A percentile compares a stretch with the other conserved stretches of the same genome.
phyloP scores from a whole-genome alignment of 2,888 invertebrate genomes.

The Drosophila aldrichi region DNA sequence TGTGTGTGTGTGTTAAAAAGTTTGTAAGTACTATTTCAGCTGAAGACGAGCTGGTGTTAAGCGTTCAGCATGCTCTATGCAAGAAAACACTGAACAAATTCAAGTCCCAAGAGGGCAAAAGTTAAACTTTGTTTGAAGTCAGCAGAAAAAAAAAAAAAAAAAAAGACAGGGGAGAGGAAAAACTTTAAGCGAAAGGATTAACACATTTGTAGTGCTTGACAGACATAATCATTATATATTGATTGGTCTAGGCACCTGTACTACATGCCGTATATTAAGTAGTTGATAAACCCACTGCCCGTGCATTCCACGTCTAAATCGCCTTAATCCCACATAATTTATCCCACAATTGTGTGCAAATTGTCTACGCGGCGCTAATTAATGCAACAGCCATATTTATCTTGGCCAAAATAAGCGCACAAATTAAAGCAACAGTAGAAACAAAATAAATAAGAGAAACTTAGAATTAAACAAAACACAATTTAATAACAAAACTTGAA shows the following conservation, averaged over 20 bases:
- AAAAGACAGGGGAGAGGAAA: background rate
- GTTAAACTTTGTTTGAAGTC: background rate
- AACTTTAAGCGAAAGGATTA: background rate
- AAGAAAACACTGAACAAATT: background rate
- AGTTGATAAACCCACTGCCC: background rate
- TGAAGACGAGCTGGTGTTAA: slow-evolving; percentile 25
- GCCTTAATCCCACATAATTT: slow-evolving; percentile 11
- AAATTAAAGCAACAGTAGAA: slow-evolving; percentile 8
- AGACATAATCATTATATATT: background rate
- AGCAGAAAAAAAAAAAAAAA: background rate
- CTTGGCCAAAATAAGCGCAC: slow-evolving; percentile 5
- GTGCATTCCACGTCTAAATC: background rate
- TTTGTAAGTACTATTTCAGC: slow-evolving; percentile 32
- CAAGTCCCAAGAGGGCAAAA: background rate
- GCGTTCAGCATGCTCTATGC: background rate
- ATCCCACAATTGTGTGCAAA: slow-evolving; percentile 9
- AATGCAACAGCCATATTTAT: slow-evolving; percentile 4
- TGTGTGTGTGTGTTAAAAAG: slow-evolving; percentile 24
- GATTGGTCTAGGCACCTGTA: background rate
- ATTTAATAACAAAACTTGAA: background rate
- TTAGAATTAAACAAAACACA: background rate
- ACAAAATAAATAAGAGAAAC: background rate
- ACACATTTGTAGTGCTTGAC: background rate
- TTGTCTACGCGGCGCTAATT: slow-evolving; percentile 2
- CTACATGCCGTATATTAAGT: background rate